Conservation (phyloP, 2,888 invertebrate genomes). For the Conomelus anceps region DNA sequence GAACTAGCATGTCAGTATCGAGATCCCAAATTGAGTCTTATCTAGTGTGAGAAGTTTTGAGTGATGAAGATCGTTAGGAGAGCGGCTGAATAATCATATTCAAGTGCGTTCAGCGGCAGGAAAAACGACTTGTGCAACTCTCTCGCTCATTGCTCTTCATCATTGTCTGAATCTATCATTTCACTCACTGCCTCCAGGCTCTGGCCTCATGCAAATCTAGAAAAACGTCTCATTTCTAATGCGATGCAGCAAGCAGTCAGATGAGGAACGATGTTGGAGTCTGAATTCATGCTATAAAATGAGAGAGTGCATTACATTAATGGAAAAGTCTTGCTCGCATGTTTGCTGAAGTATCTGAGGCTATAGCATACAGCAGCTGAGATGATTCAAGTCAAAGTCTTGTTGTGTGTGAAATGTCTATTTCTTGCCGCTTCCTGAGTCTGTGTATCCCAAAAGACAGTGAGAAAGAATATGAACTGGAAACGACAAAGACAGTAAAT, state of each 20-base stretch:
- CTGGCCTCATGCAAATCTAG: not conserved
- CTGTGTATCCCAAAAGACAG: not conserved
- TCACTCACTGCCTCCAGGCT: not conserved
- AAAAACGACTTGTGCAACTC: not conserved
- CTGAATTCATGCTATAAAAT: not conserved
- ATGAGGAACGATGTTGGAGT: not conserved
- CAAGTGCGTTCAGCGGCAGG: not conserved
- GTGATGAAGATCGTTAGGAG: not conserved
- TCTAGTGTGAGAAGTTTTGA: not conserved
- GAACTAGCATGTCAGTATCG: not conserved
- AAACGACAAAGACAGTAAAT: not conserved
- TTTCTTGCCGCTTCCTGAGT: not conserved
- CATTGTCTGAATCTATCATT: not conserved
- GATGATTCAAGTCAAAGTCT: not conserved
- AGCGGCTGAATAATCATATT: not conserved
- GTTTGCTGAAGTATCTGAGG: not conserved
- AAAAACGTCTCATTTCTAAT: not conserved
- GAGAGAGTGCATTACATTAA: slow-evolving; percentile 5
- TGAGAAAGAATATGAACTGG: not conserved
- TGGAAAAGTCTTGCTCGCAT: slow-evolving; percentile 8
- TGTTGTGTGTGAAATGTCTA: not conserved
- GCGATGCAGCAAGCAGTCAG: not conserved
- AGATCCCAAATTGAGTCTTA: not conserved
- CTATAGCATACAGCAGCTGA: not conserved
- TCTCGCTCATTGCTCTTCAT: not conserved